Percentiles rank a stretch among this genome's conserved stretches.
These are phyloP conservation scores for Abrostola tripartita DNA, from an alignment of 2,888 invertebrate species.

Conservation along the genomic window DNA sequence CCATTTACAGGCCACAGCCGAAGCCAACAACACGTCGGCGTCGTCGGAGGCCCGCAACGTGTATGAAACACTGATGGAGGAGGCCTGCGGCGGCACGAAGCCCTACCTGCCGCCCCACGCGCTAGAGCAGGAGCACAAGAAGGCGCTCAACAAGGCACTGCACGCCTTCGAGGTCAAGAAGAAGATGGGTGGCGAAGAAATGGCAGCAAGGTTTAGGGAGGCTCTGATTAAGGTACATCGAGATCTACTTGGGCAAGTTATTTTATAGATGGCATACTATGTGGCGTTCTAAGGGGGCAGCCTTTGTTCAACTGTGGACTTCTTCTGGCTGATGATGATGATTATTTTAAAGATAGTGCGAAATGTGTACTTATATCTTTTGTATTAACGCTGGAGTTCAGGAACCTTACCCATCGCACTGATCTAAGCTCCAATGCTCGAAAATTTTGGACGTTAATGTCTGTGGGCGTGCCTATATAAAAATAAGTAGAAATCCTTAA, in stretches of 20 bases:
- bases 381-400: too few species aligned
- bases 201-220: slow-evolving; percentile 94
- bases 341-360: too few species aligned
- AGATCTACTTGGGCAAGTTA: not conserved
- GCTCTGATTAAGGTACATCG: slow-evolving; percentile 91
- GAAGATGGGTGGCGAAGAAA: slow-evolving; percentile 99
- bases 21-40: slow-evolving; percentile 99
- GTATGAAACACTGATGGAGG: slow-evolving; percentile 97
- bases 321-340: too few species aligned
- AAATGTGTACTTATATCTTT: too few species aligned
- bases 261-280: not conserved
- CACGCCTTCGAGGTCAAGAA: slow-evolving; percentile 93
- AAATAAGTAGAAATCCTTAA: too few species aligned
- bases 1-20: slow-evolving; percentile 95
- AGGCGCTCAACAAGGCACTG: slow-evolving; percentile 93
- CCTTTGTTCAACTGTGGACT: not conserved
- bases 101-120: slow-evolving; percentile 96
- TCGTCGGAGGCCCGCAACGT: slow-evolving; percentile 97
- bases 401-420: too few species aligned
- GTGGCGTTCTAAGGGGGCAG: too few species aligned
- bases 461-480: too few species aligned
- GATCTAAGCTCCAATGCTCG: too few species aligned
- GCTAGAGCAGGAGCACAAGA: slow-evolving; percentile 94
- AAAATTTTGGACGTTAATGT: too few species aligned
- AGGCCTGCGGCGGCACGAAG: slow-evolving; percentile 96